A percentile compares a stretch with the other conserved stretches of the same genome.
These are phyloP conservation scores for Caenorhabditis tropicalis DNA, from an alignment of 1,140 invertebrate species.

Conservation along the genomic window DNA sequence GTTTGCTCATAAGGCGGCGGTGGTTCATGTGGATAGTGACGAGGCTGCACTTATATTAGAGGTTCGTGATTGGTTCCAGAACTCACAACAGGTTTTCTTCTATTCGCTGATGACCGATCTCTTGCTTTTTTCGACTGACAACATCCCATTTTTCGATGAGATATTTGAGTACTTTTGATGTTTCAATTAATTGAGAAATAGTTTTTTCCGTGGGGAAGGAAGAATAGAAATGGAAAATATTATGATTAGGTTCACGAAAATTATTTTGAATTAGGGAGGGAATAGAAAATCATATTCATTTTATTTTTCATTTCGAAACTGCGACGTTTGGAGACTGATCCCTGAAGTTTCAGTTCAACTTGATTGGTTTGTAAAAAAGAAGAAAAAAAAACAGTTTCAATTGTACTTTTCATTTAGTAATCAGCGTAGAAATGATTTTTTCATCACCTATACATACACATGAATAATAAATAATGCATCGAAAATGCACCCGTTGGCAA, in stretches of 20 bases:
- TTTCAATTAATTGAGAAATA: neutral
- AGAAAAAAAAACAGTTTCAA: neutral
- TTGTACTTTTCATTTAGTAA: neutral
- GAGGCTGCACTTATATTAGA: too few relatives aligned
- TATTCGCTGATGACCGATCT: neutral
- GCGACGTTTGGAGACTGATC: too few relatives aligned
- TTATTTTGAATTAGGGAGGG: too few relatives aligned
- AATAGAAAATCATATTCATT: too few relatives aligned
- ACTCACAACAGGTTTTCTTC: neutral
- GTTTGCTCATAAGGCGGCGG: neutral
- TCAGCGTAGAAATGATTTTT: neutral
- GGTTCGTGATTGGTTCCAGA: too few relatives aligned
- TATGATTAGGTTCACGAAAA: too few relatives aligned
- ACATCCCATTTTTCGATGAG: constrained; percentile 24
- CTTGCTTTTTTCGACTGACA: constrained; percentile 25
- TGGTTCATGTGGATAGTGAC: neutral
- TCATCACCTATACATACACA: constrained; percentile 3
- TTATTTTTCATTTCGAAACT: too few relatives aligned
- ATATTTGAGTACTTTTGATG: constrained; percentile 20
- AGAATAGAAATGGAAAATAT: too few relatives aligned
- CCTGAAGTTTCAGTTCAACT: too few relatives aligned
- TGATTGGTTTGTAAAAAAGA: too few relatives aligned
- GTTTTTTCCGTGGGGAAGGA: too few relatives aligned
- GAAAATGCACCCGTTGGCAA: constrained; percentile 21
- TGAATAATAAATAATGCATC: constrained; percentile 29